phyloP scores from a whole-genome alignment of 2,113 vertebrate species.

The Oostethus manadensis region DNA sequence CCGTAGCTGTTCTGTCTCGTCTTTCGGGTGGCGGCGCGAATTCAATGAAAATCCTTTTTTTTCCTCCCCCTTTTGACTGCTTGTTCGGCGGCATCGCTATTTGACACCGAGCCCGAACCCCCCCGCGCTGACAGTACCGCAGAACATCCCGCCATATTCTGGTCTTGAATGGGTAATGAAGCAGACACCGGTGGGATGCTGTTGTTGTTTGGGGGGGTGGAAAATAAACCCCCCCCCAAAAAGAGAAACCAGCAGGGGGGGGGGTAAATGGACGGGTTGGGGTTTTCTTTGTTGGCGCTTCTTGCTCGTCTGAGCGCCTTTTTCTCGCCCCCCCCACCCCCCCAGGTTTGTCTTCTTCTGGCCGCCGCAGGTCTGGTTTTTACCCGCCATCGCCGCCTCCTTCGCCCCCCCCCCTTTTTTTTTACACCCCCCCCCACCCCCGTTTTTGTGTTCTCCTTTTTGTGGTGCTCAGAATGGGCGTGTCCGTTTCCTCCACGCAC shows the following conservation, averaged over 20 bases:
- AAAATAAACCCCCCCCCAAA: neutral
- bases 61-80: neutral
- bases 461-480: constrained; percentile 55
- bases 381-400: neutral
- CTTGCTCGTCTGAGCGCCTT: constrained; percentile 56
- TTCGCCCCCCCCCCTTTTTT: neutral
- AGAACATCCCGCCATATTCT: constrained; percentile 11
- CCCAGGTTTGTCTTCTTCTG: no score
- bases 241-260: neutral
- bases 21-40: constrained; percentile 37
- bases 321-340: constrained; percentile 33
- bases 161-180: constrained; percentile 19
- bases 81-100: neutral
- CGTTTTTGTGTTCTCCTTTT: constrained; percentile 19
- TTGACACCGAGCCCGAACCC: constrained; percentile 5
- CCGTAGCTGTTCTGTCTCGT: constrained; percentile 20
- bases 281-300: constrained; percentile 59
- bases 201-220: constrained; percentile 30
- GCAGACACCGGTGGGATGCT: constrained; percentile 33
- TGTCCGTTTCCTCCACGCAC: constrained; percentile 41
- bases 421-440: neutral
- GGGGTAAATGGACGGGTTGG: constrained; percentile 35
- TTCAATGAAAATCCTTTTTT: neutral
- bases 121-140: neutral
- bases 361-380: neutral